Evolutionary conservation across 2,888 invertebrate genomes (phyloP), one percentile per base, ranked within the genome.

Genomic region (Steinernema carpocapsae): DNA sequence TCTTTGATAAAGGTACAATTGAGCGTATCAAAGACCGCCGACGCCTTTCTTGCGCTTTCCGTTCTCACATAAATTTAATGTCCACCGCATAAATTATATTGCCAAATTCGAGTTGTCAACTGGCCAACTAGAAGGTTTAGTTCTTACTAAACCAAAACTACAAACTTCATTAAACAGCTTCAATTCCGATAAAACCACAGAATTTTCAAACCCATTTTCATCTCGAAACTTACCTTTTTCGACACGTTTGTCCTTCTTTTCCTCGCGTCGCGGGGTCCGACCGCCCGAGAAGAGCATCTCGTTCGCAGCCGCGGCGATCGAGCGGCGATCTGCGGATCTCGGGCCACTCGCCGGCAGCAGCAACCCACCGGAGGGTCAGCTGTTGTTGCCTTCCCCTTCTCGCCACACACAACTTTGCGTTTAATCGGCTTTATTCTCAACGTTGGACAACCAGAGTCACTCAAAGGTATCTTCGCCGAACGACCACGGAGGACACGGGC

Each of bases 251-350:
- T 56, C 56, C 56, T 56, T 56, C 26, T 56, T 56, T 26, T 56
- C 56, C 17, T 56, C 56, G 56, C 56, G 56, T 19, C 56, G 22
- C 26, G 80, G 77, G 46, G 80, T 74, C 14, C 78, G 76, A 48
- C 79, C 81, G 74, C 83, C 81, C 56, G 81, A 79, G 76, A 83
- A 82, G 45, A 83, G 73, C 83, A 83, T 83, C 70, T 45, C 45
- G 6, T 42, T 37, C 56, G 6, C 56, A n/a, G n/a, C n/a, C 26
- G 6, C 26, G 56, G 56, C 56, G 10, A 10, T 43, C 43, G 10
- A 14, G 10, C 43, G 43, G 43, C 43, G 43, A 43, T 43, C 43
- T 14, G 43, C 43, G n/a, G n/a, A 19, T 19, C n/a, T 48, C 56
- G 24, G 56, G 56, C 56, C 56, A 56, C 56, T 56, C 51, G 51